These are phyloP conservation scores for Fulica atra DNA, from an alignment of 2,113 vertebrate species.

Conservation along the genomic window DNA sequence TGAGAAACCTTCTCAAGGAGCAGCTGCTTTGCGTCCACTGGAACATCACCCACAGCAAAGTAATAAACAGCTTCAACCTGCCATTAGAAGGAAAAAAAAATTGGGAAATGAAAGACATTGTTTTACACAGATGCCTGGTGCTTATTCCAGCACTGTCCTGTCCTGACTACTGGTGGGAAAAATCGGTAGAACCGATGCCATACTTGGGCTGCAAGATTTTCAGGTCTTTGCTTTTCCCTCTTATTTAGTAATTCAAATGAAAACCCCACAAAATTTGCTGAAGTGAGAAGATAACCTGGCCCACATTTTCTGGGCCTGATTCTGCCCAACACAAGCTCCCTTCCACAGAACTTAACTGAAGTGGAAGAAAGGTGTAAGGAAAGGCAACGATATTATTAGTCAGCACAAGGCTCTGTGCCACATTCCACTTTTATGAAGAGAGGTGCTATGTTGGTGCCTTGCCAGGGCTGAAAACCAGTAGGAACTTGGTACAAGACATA, in stretches of 20 bases:
- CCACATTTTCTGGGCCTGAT: background rate
- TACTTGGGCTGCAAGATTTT: background rate
- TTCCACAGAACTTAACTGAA: background rate
- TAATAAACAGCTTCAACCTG: constrained; percentile 82
- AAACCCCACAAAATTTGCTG: background rate
- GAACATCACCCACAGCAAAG: constrained; percentile 77
- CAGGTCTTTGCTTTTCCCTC: background rate
- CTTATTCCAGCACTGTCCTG: background rate
- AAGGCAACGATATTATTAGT: background rate
- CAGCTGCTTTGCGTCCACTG: constrained; percentile 56
- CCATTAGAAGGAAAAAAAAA: background rate
- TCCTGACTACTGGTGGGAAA: background rate
- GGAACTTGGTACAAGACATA: background rate
- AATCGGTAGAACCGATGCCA: background rate
- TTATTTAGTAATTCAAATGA: background rate
- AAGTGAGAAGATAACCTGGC: background rate
- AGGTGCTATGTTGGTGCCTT: background rate
- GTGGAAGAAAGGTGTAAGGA: background rate
- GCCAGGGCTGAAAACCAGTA: background rate
- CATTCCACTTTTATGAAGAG: background rate
- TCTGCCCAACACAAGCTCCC: background rate
- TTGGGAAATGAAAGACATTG: background rate
- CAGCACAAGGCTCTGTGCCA: background rate
- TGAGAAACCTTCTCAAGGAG: constrained; percentile 58
- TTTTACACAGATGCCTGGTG: background rate